phyloP scores from a whole-genome alignment of 1,140 invertebrate species.

The Ceratoteleas bidentatus region DNA sequence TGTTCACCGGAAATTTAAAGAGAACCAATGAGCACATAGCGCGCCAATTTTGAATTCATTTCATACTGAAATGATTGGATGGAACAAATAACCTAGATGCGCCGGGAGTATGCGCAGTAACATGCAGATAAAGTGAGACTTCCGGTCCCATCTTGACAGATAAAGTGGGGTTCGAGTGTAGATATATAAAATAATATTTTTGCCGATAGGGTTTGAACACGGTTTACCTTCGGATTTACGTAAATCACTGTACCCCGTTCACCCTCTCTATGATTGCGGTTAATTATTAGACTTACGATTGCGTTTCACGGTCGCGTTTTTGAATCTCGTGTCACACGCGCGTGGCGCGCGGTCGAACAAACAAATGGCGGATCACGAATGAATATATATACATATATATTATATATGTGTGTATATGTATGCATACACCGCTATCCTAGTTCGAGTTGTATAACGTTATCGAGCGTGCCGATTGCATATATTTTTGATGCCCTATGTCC shows the following conservation, averaged over 20 bases:
- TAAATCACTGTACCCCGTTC: constrained; percentile 46
- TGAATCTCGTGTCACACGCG: constrained; percentile 56
- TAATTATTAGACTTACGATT: constrained; percentile 55
- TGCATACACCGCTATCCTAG: constrained; percentile 53
- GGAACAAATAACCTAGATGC: too few relatives aligned
- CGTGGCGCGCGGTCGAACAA: constrained; percentile 23
- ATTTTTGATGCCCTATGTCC: constrained; percentile 66
- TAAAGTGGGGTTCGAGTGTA: too few relatives aligned
- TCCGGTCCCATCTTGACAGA: too few relatives aligned
- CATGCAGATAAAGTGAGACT: too few relatives aligned
- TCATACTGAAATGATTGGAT: too few relatives aligned
- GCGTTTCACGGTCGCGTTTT: constrained; percentile 51
- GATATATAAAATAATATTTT: too few relatives aligned
- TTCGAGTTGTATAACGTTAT: constrained; percentile 66
- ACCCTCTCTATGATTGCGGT: constrained; percentile 41
- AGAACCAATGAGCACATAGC: too few relatives aligned
- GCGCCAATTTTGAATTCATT: too few relatives aligned
- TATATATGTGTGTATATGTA: constrained; percentile 44
- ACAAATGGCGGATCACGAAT: constrained; percentile 33
- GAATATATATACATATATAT: constrained; percentile 30
- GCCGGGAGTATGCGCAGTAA: too few relatives aligned
- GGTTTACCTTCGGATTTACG: constrained; percentile 61
- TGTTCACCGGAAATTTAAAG: too few relatives aligned
- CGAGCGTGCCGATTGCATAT: constrained; percentile 65
- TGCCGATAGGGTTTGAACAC: too few relatives aligned